A percentile compares a stretch with the other conserved stretches of the same genome.
Conservation (phyloP, 2,113 vertebrate genomes). For the Cochlearius cochlearius region DNA sequence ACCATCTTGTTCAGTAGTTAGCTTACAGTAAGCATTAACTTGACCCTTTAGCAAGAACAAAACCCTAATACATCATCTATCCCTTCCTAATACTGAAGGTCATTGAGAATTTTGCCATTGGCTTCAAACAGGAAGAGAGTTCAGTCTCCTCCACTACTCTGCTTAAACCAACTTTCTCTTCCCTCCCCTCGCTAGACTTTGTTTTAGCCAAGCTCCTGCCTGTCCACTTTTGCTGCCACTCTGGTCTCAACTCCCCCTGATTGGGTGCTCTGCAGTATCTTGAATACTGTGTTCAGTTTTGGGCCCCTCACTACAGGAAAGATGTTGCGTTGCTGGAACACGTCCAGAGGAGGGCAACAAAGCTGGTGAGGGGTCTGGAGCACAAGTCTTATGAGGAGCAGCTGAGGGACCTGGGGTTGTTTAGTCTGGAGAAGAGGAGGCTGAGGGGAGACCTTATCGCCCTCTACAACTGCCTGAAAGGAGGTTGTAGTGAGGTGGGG, state of each 20-base stretch:
- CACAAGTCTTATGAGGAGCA: no score
- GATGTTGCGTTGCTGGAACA: no score
- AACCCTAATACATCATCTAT: background rate
- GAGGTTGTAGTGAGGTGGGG: no score
- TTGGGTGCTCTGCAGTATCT: background rate
- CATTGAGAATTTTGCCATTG: background rate
- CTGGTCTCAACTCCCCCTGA: accelerated
- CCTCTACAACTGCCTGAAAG: no score
- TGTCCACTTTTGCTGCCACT: background rate
- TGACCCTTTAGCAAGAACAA: background rate
- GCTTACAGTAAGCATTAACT: background rate
- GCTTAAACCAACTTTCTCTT: background rate
- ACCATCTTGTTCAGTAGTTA: background rate
- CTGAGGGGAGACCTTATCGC: no score
- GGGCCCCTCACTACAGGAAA: no score
- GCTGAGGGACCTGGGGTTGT: no score
- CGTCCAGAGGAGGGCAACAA: no score
- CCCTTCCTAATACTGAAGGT: background rate
- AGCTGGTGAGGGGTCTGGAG: no score
- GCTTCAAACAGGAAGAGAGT: background rate
- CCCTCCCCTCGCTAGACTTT: background rate
- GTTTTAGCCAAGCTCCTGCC: background rate
- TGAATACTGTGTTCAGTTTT: no score
- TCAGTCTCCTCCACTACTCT: background rate
- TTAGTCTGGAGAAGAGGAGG: no score